A percentile compares a stretch with the other conserved stretches of the same genome.
These are phyloP conservation scores for Pheosia tremula DNA, from an alignment of 2,888 invertebrate genomes.

Conservation along the genomic window DNA sequence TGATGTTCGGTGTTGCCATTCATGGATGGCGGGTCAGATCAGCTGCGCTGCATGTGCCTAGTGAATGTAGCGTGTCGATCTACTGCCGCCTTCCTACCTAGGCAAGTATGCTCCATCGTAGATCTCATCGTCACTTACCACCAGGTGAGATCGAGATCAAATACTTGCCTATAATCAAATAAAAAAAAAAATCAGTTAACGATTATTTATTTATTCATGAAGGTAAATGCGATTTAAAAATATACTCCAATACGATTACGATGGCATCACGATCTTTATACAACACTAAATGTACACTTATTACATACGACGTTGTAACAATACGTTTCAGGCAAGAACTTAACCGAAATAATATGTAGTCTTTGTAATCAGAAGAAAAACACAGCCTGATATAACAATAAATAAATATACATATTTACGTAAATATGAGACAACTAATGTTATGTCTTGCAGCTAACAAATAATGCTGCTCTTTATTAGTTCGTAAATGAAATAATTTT, in stretches of 20 bases:
- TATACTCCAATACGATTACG: slow-evolving; percentile 67
- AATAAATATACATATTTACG: slow-evolving; percentile 7
- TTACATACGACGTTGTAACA: slow-evolving; percentile 55
- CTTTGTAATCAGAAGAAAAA: slow-evolving; percentile 28
- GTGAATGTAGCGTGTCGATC: too few species aligned
- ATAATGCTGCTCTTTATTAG: not conserved
- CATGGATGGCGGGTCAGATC: too few species aligned
- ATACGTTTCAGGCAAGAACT: slow-evolving; percentile 67
- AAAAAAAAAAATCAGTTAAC: slow-evolving; percentile 1
- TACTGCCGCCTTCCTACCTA: too few species aligned
- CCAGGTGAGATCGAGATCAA: too few species aligned
- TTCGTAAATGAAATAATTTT: too few species aligned
- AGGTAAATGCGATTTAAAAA: slow-evolving; percentile 77
- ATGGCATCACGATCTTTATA: slow-evolving; percentile 76
- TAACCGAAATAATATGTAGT: slow-evolving; percentile 43
- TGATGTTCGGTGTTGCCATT: too few species aligned
- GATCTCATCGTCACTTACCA: too few species aligned
- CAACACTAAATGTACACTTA: slow-evolving; percentile 72
- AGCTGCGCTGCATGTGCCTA: too few species aligned
- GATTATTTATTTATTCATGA: slow-evolving; percentile 60
- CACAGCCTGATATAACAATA: slow-evolving; percentile 36
- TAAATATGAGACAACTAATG: too few species aligned
- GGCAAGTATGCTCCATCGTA: too few species aligned
- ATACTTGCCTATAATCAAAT: too few species aligned
- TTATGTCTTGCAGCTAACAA: not conserved